Evolutionary conservation across 2,888 invertebrate species (phyloP).

Genomic region (Gonocerus acuteangulatus): DNA sequence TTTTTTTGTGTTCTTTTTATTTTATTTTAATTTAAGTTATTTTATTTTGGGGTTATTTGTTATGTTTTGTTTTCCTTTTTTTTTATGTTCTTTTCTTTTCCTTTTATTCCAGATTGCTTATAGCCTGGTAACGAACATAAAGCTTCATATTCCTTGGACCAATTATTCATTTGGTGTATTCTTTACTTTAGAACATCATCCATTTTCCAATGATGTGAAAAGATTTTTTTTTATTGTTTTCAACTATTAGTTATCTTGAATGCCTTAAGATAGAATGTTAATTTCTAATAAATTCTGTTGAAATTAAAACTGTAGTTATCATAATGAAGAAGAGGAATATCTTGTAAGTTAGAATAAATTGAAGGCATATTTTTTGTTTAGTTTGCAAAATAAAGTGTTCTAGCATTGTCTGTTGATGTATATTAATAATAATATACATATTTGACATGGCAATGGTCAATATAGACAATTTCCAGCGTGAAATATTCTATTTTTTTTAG

Average conservation of each 20-base stretch:
- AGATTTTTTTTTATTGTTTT: too few species aligned
- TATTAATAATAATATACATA: slow-evolving; percentile 16
- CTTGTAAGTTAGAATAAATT: neutral
- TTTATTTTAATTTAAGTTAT: neutral
- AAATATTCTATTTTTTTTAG: neutral
- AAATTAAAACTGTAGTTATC: neutral
- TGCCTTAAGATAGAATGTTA: too few species aligned
- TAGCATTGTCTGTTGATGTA: slow-evolving; percentile 28
- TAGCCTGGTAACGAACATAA: slow-evolving; percentile 18
- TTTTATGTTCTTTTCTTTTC: slow-evolving; percentile 25
- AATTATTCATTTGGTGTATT: slow-evolving; percentile 9
- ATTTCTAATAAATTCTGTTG: too few species aligned
- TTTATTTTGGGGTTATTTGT: slow-evolving; percentile 20
- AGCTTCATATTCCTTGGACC: slow-evolving; percentile 13
- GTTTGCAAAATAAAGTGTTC: neutral
- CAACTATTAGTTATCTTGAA: too few species aligned
- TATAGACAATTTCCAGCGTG: slow-evolving; percentile 20
- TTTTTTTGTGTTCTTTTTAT: too few species aligned
- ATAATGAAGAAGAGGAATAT: neutral
- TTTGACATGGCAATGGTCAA: slow-evolving; percentile 25
- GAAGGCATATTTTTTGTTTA: neutral
- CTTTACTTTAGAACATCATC: slow-evolving; percentile 5
- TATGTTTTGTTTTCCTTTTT: slow-evolving; percentile 14
- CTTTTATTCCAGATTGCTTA: slow-evolving; percentile 25
- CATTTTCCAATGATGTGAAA: too few species aligned